Evolutionary conservation across 2,888 invertebrate species (phyloP), one percentile per base, ranked within the genome.

Genomic region (Lathronympha strigana): DNA sequence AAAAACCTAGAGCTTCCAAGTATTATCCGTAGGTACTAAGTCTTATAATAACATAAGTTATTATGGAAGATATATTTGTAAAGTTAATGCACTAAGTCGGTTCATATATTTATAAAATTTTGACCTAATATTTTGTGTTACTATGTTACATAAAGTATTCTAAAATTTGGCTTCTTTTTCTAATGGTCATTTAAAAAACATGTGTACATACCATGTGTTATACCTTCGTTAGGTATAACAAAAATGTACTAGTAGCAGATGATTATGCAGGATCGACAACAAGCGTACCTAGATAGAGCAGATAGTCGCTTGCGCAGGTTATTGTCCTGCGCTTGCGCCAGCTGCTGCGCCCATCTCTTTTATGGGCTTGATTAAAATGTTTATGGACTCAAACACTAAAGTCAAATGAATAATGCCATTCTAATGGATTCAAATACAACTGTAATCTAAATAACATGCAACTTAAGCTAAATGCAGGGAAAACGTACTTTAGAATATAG

Each of bases 311-410:
- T 11, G 49, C 45, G 36, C 60, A 50, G 43, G 61, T 53, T 51
- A 53, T 53, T 61, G 61, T 61, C 21, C 61, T 38, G 50, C 51
- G 31, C 21, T 53, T 38, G 50, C 51, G 31, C 13, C 54, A 40
- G 15, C 54, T 40, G 60, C 50, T 50, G 40, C 51, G 51, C 51
- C 40, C 61, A 51, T 61, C 40, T 50, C 60, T 25, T 23, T 49
- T 60, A 61, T 40, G 51, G 50, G 38, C n/a, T 13, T 61, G 61
- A 61, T 61, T 40, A 40, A 28, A 51, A n/a, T 51, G 40, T 31
- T 51, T 51, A 28, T 25, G 54, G 40, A 43, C 43, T 57, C 28
- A 15, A 57, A 57, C 19, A 19, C 9, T 57, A 28, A 17, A 57
- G 43, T 57, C 28, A 43, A 19, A 19, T 43, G 55, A 57, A 43